Evolutionary conservation across 2,113 vertebrate species (phyloP), one percentile per base, ranked within the genome.

Genomic region (Chloroceryle aenea): DNA sequence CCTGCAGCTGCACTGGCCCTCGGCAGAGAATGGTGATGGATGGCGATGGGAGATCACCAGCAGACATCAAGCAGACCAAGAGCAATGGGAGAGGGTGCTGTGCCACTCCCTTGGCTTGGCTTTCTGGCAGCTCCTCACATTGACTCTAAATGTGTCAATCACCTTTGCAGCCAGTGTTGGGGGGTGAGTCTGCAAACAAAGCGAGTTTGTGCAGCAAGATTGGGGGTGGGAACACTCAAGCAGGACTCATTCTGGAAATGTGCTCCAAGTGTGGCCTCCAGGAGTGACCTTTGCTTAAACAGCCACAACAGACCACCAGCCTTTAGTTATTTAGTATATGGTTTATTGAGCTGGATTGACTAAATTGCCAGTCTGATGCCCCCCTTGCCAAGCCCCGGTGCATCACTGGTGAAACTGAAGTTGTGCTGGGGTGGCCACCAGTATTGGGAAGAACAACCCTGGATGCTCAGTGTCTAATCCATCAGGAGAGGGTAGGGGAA

Each of bases 271-370:
- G 2, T 1, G 16, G 61, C 14, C 58, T 55, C 42, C 55, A 30
- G 50, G 34, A 58, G 9, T 0, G 5, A 26, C 22, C 38, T 27
- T 34, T 47, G 50, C 7, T 27, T 48, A 38, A 76, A 52, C 7
- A 75, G 25, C 64, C 29, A 9, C 18, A 3, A 71, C 34, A 62
- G 25, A 55, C 6, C 36, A 61, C 26, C 45, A 94, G 55, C 19
- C 47, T 66, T 34, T 7, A 21, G 38, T 78, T 53, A 16, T 48
- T 84, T 50, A 25, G 38, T 11, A 67, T 45, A 38, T 9, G 9
- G 34, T 92, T 95, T 94, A 94, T 94, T 97, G 76, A 95, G 87
- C 67, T 67, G 56, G 25, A 18, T 74, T 55, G 50, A 30, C 34
- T 87, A 73, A 47, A 81, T 7, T 45, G 48, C 79, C 88, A 74